These are phyloP conservation scores for Wasmannia auropunctata DNA, from an alignment of 1,140 invertebrate species.

Conservation along the genomic window DNA sequence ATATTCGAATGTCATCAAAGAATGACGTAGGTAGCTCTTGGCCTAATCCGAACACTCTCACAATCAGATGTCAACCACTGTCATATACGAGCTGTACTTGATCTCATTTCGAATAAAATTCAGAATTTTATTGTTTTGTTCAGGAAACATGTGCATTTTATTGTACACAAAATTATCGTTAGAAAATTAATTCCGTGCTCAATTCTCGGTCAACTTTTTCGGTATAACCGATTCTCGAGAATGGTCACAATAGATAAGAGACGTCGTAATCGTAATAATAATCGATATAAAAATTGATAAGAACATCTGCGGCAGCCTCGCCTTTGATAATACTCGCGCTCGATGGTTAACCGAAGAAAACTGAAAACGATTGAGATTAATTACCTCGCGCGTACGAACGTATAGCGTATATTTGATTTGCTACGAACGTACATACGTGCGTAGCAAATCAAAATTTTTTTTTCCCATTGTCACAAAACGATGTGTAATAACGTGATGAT, in stretches of 20 bases:
- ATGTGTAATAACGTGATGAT: constrained; percentile 57
- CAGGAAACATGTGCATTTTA: not conserved
- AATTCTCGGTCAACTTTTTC: not conserved
- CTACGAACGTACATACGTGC: not conserved
- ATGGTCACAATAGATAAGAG: not conserved
- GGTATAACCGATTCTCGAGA: not conserved
- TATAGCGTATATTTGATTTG: too few species aligned
- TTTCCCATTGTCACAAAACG: constrained; percentile 31
- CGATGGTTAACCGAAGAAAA: constrained; percentile 7
- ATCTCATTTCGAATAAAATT: constrained; percentile 19
- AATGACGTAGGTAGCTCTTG: constrained; percentile 28
- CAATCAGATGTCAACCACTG: constrained; percentile 9
- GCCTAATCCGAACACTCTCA: constrained; percentile 17
- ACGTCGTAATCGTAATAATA: not conserved
- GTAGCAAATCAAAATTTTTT: constrained; percentile 43
- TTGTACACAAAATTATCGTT: not conserved
- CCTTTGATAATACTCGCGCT: not conserved
- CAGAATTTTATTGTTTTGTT: not conserved
- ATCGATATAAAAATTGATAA: not conserved
- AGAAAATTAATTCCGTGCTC: constrained; percentile 6
- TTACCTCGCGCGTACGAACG: not conserved
- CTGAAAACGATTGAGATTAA: constrained; percentile 7
- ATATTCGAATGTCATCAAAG: not conserved
- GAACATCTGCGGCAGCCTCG: not conserved
- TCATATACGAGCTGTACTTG: not conserved